Evolutionary conservation across 2,888 invertebrate genomes (phyloP), one percentile per base, ranked within the genome.

Genomic region (Acanthoscelides obtectus): DNA sequence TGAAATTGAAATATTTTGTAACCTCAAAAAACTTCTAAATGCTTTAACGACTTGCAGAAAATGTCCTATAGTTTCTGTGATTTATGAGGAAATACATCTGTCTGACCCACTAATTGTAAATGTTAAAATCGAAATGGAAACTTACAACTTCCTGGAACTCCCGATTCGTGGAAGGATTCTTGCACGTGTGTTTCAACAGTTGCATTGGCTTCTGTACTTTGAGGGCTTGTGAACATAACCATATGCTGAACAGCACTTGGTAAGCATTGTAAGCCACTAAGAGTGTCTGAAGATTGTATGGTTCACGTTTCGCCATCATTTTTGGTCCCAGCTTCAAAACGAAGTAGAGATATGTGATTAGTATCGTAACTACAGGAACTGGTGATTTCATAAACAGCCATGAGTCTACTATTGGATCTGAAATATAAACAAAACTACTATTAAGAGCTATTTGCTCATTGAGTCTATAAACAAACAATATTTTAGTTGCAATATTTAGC

Each of bases 191-290:
- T 63, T 78, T 80, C 8, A 82, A 72, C 69, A 80, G 66, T 72
- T 80, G 77, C 66, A 80, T 69, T 19, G 78, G 78, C 68, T 78
- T 77, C 69, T 81, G 79, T 25, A 82, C 80, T 79, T 84, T 80
- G 84, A 90, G 73, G 0, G 79, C 81, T 70, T 80, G 79, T 22
- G 86, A 82, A 74, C 89, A 88, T 78, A 96, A 87, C 88, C 90
- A 96, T 19, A 91, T 84, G 80, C 96, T 97, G 86, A 96, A 92
- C 19, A 93, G 67, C 4, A 97, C 96, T 89, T 97, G 97, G 71
- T 92, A 91, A n/a, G 93, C 89, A 82, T 98, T 98, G 85, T 97
- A 98, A 0, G 89, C 81, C 20, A 94, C 89, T 81, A 97, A 89
- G 0, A 92, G 82, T 67, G 88, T 88, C 80, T 94, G 92, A 71